These are phyloP conservation scores for Planococcus citri DNA, from an alignment of 1,140 invertebrate genomes.

Conservation along the genomic window DNA sequence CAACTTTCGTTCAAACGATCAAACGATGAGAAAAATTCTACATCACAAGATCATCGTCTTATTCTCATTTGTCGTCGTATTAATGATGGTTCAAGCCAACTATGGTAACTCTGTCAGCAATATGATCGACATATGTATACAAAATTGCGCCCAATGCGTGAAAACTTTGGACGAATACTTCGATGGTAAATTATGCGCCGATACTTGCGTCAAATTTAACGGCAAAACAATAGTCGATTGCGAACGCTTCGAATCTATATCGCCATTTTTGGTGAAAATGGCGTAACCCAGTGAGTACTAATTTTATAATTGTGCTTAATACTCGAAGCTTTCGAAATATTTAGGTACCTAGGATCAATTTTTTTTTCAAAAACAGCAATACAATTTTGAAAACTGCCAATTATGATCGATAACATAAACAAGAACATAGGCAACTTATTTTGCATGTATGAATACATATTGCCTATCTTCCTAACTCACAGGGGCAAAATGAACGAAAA, in stretches of 20 bases:
- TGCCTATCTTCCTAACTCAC: no score
- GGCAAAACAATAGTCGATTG: conserved; percentile 72
- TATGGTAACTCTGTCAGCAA: neutral
- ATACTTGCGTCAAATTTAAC: conserved; percentile 65
- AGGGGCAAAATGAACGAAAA: no score
- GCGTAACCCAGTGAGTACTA: conserved; percentile 27
- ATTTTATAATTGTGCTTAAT: neutral
- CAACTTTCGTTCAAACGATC: neutral
- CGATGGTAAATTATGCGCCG: conserved; percentile 65
- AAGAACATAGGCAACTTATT: no score
- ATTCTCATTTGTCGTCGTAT: neutral
- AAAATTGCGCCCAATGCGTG: conserved; percentile 77
- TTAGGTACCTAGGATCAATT: no score
- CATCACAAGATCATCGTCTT: neutral
- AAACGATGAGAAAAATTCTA: neutral
- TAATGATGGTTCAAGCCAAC: neutral
- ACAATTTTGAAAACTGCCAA: no score
- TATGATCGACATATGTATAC: conserved; percentile 50
- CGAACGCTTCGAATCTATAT: conserved; percentile 61
- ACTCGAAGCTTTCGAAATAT: no score
- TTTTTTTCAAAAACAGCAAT: no score
- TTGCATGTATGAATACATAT: no score
- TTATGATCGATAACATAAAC: no score
- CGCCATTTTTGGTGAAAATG: conserved; percentile 60
- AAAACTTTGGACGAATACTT: conserved; percentile 75